Percentiles rank a stretch among this genome's conserved stretches.
Evolutionary conservation across 2,797 vertebrate species (phyloP).

Genomic region (Falco cherrug): DNA sequence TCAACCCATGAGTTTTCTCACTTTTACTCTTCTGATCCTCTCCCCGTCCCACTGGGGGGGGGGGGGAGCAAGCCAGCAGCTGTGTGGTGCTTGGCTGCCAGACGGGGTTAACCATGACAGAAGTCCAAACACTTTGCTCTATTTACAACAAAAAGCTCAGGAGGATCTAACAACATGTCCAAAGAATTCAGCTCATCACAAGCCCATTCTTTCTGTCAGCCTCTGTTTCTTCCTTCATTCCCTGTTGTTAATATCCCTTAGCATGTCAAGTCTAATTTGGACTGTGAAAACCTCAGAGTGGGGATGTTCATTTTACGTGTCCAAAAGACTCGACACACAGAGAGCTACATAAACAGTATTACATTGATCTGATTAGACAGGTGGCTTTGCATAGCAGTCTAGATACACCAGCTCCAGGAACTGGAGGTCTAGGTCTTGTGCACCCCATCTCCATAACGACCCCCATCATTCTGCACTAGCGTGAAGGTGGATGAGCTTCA

Average conservation of each 20-base stretch:
- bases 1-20: no score
- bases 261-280: not conserved
- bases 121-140: not conserved
- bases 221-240: not conserved
- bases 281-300: not conserved
- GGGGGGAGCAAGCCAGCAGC: no score
- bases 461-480: not conserved
- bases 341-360: not conserved
- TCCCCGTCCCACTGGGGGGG: no score
- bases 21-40: no score
- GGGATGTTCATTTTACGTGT: not conserved
- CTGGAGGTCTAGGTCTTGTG: not conserved
- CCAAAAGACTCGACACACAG: not conserved
- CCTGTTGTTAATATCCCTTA: not conserved
- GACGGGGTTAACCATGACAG: not conserved
- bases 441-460: not conserved
- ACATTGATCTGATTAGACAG: not conserved
- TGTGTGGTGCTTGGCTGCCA: no score
- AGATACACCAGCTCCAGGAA: not conserved
- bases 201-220: not conserved
- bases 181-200: not conserved
- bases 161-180: not conserved
- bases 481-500: not conserved
- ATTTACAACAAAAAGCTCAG: not conserved
- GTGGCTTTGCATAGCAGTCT: not conserved